Conservation (phyloP, 2,113 vertebrate genomes). For the Climacteris rufus region DNA sequence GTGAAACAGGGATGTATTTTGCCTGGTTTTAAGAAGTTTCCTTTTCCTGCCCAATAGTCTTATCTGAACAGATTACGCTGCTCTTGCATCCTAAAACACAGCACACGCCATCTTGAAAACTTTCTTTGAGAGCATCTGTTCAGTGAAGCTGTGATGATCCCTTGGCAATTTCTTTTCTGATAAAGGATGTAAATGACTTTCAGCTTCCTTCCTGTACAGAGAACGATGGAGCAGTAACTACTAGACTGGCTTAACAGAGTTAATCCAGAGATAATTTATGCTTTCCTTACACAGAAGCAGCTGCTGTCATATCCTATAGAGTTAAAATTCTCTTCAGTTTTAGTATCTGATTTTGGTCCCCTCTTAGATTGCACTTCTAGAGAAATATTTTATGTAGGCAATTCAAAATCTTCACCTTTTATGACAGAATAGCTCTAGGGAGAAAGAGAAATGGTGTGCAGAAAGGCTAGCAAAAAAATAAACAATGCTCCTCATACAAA, state of each 20-base stretch:
- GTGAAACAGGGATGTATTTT: not conserved
- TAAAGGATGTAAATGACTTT: slow-evolving; percentile 40
- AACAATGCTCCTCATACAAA: not conserved
- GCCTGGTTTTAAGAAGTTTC: not conserved
- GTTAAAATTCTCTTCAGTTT: slow-evolving; percentile 27
- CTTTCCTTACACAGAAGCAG: slow-evolving; percentile 20
- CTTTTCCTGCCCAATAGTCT: not conserved
- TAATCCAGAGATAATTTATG: slow-evolving; percentile 36
- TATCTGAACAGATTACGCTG: not conserved
- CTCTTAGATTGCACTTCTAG: not conserved
- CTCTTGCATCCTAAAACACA: not conserved
- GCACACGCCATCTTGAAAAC: not conserved
- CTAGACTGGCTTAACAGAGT: not conserved
- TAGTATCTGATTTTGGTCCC: slow-evolving; percentile 15
- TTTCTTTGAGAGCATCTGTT: slow-evolving; percentile 5
- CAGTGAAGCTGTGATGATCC: not conserved
- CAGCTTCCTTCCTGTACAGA: slow-evolving; percentile 24
- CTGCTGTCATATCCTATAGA: not conserved
- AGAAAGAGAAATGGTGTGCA: slow-evolving; percentile 35
- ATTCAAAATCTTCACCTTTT: slow-evolving; percentile 46
- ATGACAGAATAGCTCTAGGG: slow-evolving; percentile 28
- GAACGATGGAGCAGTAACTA: not conserved
- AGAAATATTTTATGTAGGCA: slow-evolving; percentile 20
- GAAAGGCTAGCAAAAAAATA: not conserved
- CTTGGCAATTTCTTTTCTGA: slow-evolving; percentile 8